These are phyloP conservation scores for Ptilonorhynchus violaceus DNA, from an alignment of 2,113 vertebrate species.

Conservation along the genomic window DNA sequence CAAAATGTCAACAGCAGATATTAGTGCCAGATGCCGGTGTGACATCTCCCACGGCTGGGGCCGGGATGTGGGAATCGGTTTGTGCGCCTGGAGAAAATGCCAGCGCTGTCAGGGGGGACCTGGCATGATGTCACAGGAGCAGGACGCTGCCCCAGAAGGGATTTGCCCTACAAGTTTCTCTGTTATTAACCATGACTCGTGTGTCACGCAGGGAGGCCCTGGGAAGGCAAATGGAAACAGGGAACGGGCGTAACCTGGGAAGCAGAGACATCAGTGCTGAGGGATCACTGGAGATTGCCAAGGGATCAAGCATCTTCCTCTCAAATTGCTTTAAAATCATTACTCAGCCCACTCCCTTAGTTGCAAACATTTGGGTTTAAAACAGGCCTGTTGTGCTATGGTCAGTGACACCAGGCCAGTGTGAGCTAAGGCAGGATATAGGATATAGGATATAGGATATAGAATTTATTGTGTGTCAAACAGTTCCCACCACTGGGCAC, in stretches of 20 bases:
- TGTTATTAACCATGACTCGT: not conserved
- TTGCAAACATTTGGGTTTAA: not conserved
- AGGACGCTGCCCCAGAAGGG: conserved; percentile 23
- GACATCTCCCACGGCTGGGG: conserved; percentile 56
- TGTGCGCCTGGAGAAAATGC: conserved; percentile 47
- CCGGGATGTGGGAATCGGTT: conserved; percentile 5
- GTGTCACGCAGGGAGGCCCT: not conserved
- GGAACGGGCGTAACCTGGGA: not conserved
- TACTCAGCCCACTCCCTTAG: not conserved
- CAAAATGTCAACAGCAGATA: conserved; percentile 83
- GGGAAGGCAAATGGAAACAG: not conserved
- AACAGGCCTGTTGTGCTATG: not conserved
- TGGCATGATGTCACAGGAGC: not conserved
- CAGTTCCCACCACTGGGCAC: not conserved
- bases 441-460: not conserved
- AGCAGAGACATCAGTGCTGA: not conserved
- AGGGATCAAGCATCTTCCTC: not conserved
- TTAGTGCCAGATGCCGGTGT: conserved; percentile 79
- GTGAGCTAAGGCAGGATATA: not conserved
- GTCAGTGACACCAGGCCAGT: not conserved
- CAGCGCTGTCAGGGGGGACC: not conserved
- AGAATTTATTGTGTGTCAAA: not conserved
- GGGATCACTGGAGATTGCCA: not conserved
- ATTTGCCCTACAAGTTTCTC: not conserved
- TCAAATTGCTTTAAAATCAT: not conserved